Evolutionary conservation across 2,113 vertebrate species (phyloP).

Genomic region (Scolopax mira): DNA sequence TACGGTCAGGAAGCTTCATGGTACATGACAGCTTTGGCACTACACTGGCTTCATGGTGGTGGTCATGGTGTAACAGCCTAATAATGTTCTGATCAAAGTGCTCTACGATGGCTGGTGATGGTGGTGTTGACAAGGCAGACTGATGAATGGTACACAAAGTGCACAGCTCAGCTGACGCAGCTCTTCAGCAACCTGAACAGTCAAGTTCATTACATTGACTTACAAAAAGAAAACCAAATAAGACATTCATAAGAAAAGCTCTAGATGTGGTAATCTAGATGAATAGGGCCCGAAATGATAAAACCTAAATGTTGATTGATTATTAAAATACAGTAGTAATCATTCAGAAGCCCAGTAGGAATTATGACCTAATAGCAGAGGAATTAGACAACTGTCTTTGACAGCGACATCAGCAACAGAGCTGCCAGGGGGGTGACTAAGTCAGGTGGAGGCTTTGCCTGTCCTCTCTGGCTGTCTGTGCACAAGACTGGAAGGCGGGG

Average conservation of each 20-base stretch:
- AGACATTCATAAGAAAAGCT: background rate
- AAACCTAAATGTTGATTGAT: background rate
- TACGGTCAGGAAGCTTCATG: background rate
- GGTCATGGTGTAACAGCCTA: background rate
- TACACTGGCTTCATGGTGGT: background rate
- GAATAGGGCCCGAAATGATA: background rate
- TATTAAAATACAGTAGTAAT: background rate
- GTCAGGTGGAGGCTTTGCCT: background rate
- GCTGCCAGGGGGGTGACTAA: background rate
- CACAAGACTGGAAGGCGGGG: background rate
- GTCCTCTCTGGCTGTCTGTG: background rate
- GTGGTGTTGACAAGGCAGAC: background rate
- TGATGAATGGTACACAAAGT: background rate
- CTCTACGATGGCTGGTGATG: background rate
- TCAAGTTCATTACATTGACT: background rate
- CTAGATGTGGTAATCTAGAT: background rate
- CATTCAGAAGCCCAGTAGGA: background rate
- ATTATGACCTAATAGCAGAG: background rate
- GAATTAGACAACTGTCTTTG: background rate
- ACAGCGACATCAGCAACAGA: background rate
- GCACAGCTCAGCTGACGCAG: slow-evolving; percentile 6
- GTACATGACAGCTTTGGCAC: background rate
- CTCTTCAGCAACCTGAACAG: background rate
- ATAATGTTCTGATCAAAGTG: background rate
- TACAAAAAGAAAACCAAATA: background rate